Base-by-base conservation (phyloP, 2,113 vertebrate species). In the Terrapene triunguis region DNA sequence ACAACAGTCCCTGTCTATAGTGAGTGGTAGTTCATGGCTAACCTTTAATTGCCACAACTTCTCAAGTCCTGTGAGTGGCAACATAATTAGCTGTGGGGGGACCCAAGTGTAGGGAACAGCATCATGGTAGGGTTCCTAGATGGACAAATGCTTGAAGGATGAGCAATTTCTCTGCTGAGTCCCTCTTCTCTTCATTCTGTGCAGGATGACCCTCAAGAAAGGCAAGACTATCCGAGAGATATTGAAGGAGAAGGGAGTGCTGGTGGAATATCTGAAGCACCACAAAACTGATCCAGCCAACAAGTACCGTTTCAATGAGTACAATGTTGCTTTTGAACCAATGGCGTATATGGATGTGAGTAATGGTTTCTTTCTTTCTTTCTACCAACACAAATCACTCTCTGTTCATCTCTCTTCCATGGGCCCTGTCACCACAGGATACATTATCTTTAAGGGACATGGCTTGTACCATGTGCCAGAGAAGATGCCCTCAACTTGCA, bases 331-430 rank as follows among this genome's bases (percentile, higher is more conserved):
- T 62, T 85, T 47, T 78, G 98, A 98, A 87, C 97, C 98, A 88
- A 96, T 98, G 89, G 93, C 94, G 62, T 98, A 96, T 6, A 92
- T 96, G 87, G 98, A 98, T 82, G 98, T 98, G 96, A 95, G 97
- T 95, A 50, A 16, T 65, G 32, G 32, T 13, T 53, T 86, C 84
- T 54, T 54, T 54, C 42, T 69, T 19, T 69, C 35, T 69, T 69
- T n/a, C 32, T n/a, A 8, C 12, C 57, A 59, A 62, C 57, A 62
- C 27, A 62, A 32, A 62, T 62, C 27, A n/a, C 32, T 69, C 35
- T n/a, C 65, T 69, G 16, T 69, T 32, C 16, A n/a, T 10, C 35
- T 69, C 35, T 69, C 35, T 69, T 69, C 35, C 65, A 38, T 38
- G 19, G 14, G 35, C 65, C 8, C 65, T 38, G n/a, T 38, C 65